Conservation (phyloP, 1,140 invertebrate species). For the Trypoxylus dichotomus region DNA sequence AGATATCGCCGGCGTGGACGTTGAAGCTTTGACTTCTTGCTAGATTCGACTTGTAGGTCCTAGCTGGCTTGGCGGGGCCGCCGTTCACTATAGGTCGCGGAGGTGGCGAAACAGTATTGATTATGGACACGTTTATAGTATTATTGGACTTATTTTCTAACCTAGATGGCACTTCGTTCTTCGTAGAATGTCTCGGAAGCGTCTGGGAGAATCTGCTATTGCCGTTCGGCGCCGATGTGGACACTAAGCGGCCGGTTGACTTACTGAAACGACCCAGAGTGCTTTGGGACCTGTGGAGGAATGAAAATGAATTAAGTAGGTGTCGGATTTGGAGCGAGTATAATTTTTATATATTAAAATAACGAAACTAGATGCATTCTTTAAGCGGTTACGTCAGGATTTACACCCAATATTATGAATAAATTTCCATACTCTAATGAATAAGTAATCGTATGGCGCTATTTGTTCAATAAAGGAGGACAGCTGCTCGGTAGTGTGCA, state of each 20-base stretch:
- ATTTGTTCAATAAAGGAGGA: background rate
- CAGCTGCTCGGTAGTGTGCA: background rate
- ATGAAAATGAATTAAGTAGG: background rate
- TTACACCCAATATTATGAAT: background rate
- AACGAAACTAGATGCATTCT: background rate
- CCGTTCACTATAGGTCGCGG: conserved; percentile 51
- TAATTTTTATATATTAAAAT: background rate
- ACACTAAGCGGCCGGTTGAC: conserved; percentile 69
- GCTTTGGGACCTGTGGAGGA: conserved; percentile 61
- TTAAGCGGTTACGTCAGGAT: background rate
- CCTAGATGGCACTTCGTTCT: conserved; percentile 58
- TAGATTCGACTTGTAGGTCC: conserved; percentile 72
- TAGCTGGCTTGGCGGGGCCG: conserved; percentile 70
- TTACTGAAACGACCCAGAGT: conserved; percentile 79
- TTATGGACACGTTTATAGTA: conserved; percentile 75
- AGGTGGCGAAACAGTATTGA: conserved; percentile 62
- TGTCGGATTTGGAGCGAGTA: background rate
- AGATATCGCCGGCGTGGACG: conserved; percentile 52
- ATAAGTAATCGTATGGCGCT: background rate
- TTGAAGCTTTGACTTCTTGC: conserved; percentile 84
- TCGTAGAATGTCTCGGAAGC: conserved; percentile 64
- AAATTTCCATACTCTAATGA: background rate
- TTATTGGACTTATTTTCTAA: conserved; percentile 60
- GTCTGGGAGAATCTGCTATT: conserved; percentile 70
- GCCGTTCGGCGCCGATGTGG: conserved; percentile 56